Evolutionary conservation across 2,797 vertebrate genomes (phyloP).

Genomic region (Odontamblyopus lacepedii): DNA sequence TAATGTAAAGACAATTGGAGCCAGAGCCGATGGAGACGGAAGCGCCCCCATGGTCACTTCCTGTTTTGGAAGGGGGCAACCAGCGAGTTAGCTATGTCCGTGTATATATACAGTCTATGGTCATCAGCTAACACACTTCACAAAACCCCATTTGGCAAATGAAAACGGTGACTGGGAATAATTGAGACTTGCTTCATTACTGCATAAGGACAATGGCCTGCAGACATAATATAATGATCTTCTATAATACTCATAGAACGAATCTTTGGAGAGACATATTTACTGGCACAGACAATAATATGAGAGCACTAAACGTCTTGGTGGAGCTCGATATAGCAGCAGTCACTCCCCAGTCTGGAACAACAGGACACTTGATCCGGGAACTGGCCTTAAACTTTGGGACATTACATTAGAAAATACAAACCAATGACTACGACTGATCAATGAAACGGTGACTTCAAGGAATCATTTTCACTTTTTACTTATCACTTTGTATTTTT

Average conservation of each 20-base stretch:
- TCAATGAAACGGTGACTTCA: neutral
- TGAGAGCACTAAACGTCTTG: constrained; percentile 8
- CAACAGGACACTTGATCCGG: constrained; percentile 8
- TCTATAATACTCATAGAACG: neutral
- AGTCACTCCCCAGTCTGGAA: constrained; percentile 5
- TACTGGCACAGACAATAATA: constrained; percentile 21
- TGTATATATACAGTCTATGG: too few relatives aligned
- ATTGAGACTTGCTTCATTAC: constrained; percentile 12
- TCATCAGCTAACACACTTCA: neutral
- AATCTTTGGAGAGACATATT: constrained; percentile 8
- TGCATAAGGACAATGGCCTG: constrained; percentile 1
- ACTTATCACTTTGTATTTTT: neutral
- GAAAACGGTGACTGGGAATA: constrained; percentile 7
- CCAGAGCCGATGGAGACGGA: too few relatives aligned
- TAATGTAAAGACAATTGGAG: too few relatives aligned
- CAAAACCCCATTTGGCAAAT: neutral
- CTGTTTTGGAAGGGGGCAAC: too few relatives aligned
- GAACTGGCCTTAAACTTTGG: constrained; percentile 3
- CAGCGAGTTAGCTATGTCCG: too few relatives aligned
- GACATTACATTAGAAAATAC: neutral
- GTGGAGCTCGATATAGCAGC: constrained; percentile 7
- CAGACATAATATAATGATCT: neutral
- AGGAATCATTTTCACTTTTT: too few relatives aligned
- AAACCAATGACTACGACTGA: constrained; percentile 14
- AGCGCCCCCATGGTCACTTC: too few relatives aligned